These are phyloP conservation scores for Nothoprocta perdicaria DNA, from an alignment of 2,113 vertebrate genomes.

Conservation along the genomic window DNA sequence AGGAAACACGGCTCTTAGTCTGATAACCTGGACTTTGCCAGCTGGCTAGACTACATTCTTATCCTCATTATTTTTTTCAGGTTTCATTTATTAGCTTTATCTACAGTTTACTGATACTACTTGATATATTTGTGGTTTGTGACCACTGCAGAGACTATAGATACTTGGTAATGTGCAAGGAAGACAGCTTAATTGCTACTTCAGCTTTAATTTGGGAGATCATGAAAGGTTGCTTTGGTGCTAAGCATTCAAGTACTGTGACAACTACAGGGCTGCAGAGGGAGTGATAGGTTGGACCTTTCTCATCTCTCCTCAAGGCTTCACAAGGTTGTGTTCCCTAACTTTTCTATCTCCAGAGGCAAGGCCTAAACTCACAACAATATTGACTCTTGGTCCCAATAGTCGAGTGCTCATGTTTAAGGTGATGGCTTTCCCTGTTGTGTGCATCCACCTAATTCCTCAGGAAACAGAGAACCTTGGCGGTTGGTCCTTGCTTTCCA, in stretches of 20 bases:
- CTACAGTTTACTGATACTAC: not conserved
- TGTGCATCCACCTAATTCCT: rapidly evolving
- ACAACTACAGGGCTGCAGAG: not conserved
- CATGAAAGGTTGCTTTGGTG: not conserved
- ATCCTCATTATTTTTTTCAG: not conserved
- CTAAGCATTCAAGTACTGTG: not conserved
- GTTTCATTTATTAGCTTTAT: not conserved
- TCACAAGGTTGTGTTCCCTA: not conserved
- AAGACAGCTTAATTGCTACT: not conserved
- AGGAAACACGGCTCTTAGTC: not conserved
- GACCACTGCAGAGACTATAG: slow-evolving; percentile 22
- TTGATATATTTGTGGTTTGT: not conserved
- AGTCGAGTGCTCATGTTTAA: not conserved
- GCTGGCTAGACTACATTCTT: not conserved
- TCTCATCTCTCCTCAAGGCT: not conserved
- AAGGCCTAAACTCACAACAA: not conserved
- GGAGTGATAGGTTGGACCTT: not conserved
- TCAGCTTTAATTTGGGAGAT: slow-evolving; percentile 1
- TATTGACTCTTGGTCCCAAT: not conserved
- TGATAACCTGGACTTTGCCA: rapidly evolving
- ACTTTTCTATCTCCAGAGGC: not conserved
- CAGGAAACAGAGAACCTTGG: rapidly evolving
- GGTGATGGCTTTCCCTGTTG: not conserved
- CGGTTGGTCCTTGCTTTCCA: not conserved
- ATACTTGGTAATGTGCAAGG: slow-evolving; percentile 19